phyloP scores from a whole-genome alignment of 2,888 invertebrate genomes.

The Hololepta plana region DNA sequence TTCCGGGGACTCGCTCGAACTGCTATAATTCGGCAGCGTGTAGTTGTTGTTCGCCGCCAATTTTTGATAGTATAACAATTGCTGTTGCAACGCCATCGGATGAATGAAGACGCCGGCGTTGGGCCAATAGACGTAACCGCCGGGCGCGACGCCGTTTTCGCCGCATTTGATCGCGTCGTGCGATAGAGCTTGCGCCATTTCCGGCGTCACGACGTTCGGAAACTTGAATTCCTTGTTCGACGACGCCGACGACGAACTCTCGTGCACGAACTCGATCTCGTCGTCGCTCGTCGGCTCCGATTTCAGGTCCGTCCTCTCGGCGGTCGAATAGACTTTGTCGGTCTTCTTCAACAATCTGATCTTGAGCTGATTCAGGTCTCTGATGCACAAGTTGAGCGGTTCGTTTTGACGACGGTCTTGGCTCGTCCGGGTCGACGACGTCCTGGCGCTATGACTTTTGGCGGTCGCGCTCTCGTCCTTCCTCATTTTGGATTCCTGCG shows the following conservation, averaged over 20 bases:
- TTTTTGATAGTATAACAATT: conserved; percentile 56
- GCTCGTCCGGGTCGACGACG: conserved; percentile 17
- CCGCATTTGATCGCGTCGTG: conserved; percentile 27
- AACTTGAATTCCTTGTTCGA: conserved; percentile 15
- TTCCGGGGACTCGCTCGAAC: conserved; percentile 12
- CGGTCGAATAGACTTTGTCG: conserved; percentile 40
- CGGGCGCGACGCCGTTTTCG: conserved; percentile 23
- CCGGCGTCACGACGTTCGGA: conserved; percentile 13
- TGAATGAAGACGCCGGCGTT: conserved; percentile 53
- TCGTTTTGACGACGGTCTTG: no score
- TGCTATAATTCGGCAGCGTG: no score
- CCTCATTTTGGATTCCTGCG: conserved; percentile 41
- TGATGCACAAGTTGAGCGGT: conserved; percentile 67
- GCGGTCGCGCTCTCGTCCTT: no score
- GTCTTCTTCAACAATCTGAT: conserved; percentile 43
- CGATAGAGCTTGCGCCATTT: conserved; percentile 28
- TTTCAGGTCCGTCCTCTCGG: conserved; percentile 34
- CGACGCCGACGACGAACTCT: conserved; percentile 18
- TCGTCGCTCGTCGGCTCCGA: conserved; percentile 38
- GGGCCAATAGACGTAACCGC: conserved; percentile 50
- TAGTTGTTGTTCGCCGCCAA: conserved; percentile 40
- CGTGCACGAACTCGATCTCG: conserved; percentile 27
- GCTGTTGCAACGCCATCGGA: conserved; percentile 53
- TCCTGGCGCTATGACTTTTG: neutral
- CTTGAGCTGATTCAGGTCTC: conserved; percentile 53